Percentiles rank a stretch among this genome's conserved stretches.
phyloP scores from a whole-genome alignment of 2,888 invertebrate genomes.

The Onthophagus sagittarius region DNA sequence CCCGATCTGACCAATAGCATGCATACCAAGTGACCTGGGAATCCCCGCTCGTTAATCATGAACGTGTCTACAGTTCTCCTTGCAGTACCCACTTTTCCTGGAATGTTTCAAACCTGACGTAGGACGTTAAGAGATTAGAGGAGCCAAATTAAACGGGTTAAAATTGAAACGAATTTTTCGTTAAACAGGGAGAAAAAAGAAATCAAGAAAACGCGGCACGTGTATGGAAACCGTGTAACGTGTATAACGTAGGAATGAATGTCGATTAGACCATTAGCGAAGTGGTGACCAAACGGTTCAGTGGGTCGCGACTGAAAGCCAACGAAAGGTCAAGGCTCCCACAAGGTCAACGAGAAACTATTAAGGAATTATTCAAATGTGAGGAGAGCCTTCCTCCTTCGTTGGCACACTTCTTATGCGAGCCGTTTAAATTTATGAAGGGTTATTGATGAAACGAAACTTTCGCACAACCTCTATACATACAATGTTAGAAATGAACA shows the following conservation, averaged over 20 bases:
- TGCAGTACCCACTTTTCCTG: background rate
- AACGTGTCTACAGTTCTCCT: slow-evolving; percentile 8
- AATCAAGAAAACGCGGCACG: background rate
- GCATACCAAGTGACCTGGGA: slow-evolving; percentile 20
- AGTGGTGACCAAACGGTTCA: slow-evolving; percentile 29
- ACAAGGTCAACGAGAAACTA: slow-evolving; percentile 31
- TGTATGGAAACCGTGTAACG: background rate
- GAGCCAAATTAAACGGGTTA: background rate
- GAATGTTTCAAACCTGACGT: background rate
- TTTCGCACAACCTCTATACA: no score
- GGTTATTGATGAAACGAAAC: background rate
- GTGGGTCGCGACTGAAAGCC: slow-evolving; percentile 30
- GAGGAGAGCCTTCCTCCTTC: slow-evolving; percentile 7
- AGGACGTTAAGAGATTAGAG: background rate
- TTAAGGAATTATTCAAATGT: slow-evolving; percentile 17
- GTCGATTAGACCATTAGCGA: slow-evolving; percentile 25
- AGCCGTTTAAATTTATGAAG: background rate
- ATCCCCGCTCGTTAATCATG: slow-evolving; percentile 18
- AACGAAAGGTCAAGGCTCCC: slow-evolving; percentile 33
- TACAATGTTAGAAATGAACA: no score
- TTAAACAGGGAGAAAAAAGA: background rate
- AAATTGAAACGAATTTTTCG: background rate
- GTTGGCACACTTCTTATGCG: background rate
- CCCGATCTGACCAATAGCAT: slow-evolving; percentile 7
- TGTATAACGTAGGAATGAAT: background rate